These are phyloP conservation scores for Conus ventricosus DNA, from an alignment of 1,140 invertebrate species.

Conservation along the genomic window DNA sequence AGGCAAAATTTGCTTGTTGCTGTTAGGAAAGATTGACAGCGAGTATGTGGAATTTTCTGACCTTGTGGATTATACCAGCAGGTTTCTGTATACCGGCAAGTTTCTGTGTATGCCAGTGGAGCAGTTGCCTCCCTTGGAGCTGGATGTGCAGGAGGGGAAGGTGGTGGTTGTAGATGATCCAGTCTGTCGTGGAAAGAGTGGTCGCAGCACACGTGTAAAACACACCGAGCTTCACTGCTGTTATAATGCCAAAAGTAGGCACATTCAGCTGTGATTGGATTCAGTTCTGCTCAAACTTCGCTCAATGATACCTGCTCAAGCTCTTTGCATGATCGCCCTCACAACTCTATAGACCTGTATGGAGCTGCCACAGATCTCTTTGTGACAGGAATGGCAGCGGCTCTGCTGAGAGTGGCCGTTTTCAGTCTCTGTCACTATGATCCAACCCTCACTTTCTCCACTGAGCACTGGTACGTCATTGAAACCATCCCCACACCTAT, in stretches of 20 bases:
- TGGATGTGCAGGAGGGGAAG: slow-evolving; percentile 47
- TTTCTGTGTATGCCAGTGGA: no score
- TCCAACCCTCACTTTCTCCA: slow-evolving; percentile 62
- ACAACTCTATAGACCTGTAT: slow-evolving; percentile 66
- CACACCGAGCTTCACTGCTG: slow-evolving; percentile 53
- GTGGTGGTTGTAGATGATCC: slow-evolving; percentile 53
- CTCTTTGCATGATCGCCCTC: slow-evolving; percentile 67
- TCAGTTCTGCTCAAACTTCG: slow-evolving; percentile 56
- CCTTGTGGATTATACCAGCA: slow-evolving; percentile 58
- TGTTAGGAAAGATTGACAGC: slow-evolving; percentile 39
- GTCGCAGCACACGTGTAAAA: slow-evolving; percentile 41
- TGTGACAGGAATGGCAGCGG: slow-evolving; percentile 70
- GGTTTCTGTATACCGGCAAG: slow-evolving; percentile 49
- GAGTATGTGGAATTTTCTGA: slow-evolving; percentile 41
- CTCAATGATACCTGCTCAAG: slow-evolving; percentile 59
- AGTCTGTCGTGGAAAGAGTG: background rate
- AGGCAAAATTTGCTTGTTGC: slow-evolving; percentile 61
- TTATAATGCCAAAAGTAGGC: slow-evolving; percentile 52
- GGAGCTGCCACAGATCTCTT: slow-evolving; percentile 66
- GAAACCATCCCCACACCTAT: slow-evolving; percentile 36
- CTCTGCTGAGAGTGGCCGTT: slow-evolving; percentile 62
- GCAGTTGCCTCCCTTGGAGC: slow-evolving; percentile 51
- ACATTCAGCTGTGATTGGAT: slow-evolving; percentile 62
- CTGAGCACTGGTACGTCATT: slow-evolving; percentile 56
- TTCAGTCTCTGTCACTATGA: slow-evolving; percentile 69